Percentiles rank a stretch among this genome's conserved stretches.
Conservation (phyloP, 2,888 invertebrate species). For the Megaustenia siamemsis region DNA sequence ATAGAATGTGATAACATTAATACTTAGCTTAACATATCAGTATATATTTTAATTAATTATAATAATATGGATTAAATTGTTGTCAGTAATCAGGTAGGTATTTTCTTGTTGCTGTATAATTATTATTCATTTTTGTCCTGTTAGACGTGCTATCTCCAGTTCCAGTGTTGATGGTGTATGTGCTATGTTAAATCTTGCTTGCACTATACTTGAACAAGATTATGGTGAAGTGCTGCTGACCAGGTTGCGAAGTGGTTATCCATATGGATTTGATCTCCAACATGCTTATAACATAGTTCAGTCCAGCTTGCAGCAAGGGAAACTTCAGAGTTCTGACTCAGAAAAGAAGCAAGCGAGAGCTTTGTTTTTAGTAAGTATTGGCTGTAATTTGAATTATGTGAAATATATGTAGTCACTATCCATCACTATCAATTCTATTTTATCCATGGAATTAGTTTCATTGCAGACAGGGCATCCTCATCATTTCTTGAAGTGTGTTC, state of each 20-base stretch:
- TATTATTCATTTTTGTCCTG: conserved; percentile 52
- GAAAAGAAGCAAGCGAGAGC: conserved; percentile 86
- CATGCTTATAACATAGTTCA: conserved; percentile 91
- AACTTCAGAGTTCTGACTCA: conserved; percentile 85
- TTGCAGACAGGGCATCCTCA: too few species aligned
- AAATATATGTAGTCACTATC: too few species aligned
- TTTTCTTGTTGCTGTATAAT: not conserved
- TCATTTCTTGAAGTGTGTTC: too few species aligned
- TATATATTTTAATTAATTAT: too few species aligned
- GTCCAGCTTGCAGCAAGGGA: conserved; percentile 88
- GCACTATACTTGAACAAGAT: conserved; percentile 91
- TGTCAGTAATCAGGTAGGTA: too few species aligned
- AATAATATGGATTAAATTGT: too few species aligned
- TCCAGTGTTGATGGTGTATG: conserved; percentile 97
- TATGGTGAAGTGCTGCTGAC: conserved; percentile 87
- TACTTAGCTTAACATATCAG: too few species aligned
- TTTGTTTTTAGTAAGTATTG: conserved; percentile 86
- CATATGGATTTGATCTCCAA: conserved; percentile 82
- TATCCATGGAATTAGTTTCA: too few species aligned
- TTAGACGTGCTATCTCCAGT: conserved; percentile 91
- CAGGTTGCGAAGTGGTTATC: conserved; percentile 89
- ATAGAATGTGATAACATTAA: too few species aligned
- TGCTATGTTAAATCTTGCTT: conserved; percentile 96
- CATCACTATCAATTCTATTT: too few species aligned
- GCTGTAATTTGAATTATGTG: too few species aligned